A percentile compares a stretch with the other conserved stretches of the same genome.
These are phyloP conservation scores for Petaurus breviceps DNA, from an alignment of 2,113 vertebrate genomes.

Conservation along the genomic window DNA sequence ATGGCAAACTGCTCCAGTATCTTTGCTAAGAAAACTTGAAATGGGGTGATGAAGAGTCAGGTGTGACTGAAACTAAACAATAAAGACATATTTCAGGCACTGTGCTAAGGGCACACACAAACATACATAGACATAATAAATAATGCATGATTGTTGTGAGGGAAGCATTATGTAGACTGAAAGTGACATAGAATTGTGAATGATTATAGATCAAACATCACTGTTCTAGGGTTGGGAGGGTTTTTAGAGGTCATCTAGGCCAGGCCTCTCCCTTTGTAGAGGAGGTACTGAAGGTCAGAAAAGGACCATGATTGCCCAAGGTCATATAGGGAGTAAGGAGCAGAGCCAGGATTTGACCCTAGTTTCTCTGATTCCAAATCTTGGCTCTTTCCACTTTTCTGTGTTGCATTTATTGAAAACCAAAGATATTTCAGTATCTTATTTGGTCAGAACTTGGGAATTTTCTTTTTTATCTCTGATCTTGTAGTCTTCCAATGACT, in stretches of 20 bases:
- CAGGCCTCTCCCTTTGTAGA: not conserved
- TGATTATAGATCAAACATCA: not conserved
- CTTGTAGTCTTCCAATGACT: not conserved
- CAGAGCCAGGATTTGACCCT: not conserved
- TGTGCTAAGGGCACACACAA: not conserved
- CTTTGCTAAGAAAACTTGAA: not conserved
- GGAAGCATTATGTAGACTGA: not conserved
- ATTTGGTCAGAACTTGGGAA: not conserved
- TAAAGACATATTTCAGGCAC: not conserved
- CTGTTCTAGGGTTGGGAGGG: not conserved
- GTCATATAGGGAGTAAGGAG: not conserved
- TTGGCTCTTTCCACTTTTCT: fast-evolving
- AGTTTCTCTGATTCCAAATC: fast-evolving
- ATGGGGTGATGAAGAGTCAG: not conserved
- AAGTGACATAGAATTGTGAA: not conserved
- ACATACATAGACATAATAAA: not conserved
- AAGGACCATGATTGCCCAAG: not conserved
- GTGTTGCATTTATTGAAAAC: fast-evolving
- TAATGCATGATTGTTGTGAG: not conserved
- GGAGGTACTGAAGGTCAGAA: not conserved
- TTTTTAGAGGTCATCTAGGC: not conserved
- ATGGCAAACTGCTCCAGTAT: not conserved
- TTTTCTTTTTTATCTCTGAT: not conserved
- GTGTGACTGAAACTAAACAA: not conserved
- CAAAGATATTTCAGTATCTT: not conserved